Evolutionary conservation across 1,140 invertebrate genomes (phyloP).

Genomic region (Dendroctonus ponderosae): DNA sequence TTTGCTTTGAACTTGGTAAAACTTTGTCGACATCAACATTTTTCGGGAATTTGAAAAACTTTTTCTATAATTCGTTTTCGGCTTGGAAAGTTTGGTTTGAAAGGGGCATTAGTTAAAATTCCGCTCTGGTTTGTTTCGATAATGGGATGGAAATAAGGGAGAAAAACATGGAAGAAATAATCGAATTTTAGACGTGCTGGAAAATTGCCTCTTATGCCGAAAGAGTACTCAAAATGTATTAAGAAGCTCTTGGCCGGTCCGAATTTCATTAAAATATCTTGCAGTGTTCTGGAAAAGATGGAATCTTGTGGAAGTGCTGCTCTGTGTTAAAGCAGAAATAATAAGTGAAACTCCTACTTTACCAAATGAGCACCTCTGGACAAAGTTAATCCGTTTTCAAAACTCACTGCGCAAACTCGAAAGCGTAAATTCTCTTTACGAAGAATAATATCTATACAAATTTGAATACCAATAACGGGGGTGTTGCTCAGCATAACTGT

Average conservation of each 20-base stretch:
- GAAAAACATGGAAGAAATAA: conserved; percentile 26
- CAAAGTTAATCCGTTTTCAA: no score
- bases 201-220: conserved; percentile 1
- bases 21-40: not conserved
- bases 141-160: conserved; percentile 23
- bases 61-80: conserved; percentile 24
- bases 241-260: not conserved
- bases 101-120: conserved; percentile 21
- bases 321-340: no score
- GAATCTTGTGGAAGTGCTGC: no score
- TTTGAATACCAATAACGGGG: no score
- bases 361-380: no score
- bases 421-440: no score
- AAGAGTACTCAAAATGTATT: conserved; percentile 13
- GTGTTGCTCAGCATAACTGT: no score
- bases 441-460: no score
- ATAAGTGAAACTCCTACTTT: no score
- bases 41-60: conserved; percentile 9
- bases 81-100: conserved; percentile 12
- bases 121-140: conserved; percentile 21
- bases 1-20: not conserved
- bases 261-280: not conserved
- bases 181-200: conserved; percentile 15
- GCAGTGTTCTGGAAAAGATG: no score
- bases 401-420: no score